These are phyloP conservation scores for Parauchenoglanis ngamensis DNA, from an alignment of 2,797 vertebrate genomes.

Conservation along the genomic window DNA sequence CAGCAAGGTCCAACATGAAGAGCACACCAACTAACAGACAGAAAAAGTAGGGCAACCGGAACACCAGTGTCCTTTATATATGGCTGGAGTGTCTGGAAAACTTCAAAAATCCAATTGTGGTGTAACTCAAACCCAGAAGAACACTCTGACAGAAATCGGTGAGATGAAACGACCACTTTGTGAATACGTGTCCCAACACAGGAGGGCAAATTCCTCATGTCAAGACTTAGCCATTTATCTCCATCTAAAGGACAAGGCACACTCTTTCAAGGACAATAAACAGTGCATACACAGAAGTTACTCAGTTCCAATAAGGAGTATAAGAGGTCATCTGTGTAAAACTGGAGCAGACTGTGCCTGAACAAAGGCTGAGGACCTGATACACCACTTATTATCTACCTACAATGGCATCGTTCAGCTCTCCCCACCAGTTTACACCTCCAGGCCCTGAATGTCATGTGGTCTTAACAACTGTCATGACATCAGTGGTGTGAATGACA, in stretches of 20 bases:
- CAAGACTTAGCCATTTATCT: conserved; percentile 18
- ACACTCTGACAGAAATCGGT: not conserved
- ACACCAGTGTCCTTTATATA: conserved; percentile 12
- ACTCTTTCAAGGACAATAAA: conserved; percentile 25
- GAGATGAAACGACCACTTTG: conserved; percentile 34
- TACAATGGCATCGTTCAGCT: conserved; percentile 18
- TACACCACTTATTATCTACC: conserved; percentile 16
- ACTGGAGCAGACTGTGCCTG: conserved; percentile 8
- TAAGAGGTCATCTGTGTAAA: conserved; percentile 17
- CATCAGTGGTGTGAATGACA: conserved; percentile 35
- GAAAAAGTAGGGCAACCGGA: not conserved
- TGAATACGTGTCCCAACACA: conserved; percentile 20
- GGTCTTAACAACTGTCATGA: conserved; percentile 25
- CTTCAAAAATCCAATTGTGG: not conserved
- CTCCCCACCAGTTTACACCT: conserved; percentile 11
- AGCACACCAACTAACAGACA: not conserved
- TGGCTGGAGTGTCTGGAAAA: conserved; percentile 10
- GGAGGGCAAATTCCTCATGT: conserved; percentile 34
- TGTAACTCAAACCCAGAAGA: conserved; percentile 16
- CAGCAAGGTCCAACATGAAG: conserved; percentile 4
- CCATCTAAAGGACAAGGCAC: conserved; percentile 19
- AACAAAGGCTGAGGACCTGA: conserved; percentile 21
- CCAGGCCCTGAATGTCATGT: conserved; percentile 19
- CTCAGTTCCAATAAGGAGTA: not conserved
- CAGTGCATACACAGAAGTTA: not conserved